Evolutionary conservation across 2,113 vertebrate genomes (phyloP), one percentile per base, ranked within the genome.

Genomic region (Equus quagga): DNA sequence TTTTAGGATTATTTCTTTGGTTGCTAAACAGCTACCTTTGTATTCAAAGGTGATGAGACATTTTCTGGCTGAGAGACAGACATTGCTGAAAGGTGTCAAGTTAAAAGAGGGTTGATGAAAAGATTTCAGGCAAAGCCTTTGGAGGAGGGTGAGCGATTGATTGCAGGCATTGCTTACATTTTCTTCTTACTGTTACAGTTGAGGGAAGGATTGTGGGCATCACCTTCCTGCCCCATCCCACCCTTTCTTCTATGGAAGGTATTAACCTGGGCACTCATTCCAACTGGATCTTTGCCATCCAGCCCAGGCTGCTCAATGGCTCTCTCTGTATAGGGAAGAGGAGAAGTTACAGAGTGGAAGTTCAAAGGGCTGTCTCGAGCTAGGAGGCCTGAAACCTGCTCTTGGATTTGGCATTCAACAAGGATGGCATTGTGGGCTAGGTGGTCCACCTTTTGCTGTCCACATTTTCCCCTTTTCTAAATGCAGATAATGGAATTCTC

Each of bases 11-110:
- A 96, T 94, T 97, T 95, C 96, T 98, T 95, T 91, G 95, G 92
- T 97, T 94, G 92, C 56, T 85, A 96, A 98, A 98, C 96, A 90
- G 95, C 97, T 98, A 97, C 97, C 97, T 98, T 97, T 97, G 98
- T 97, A 94, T 98, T 97, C 95, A 94, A 93, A 97, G 97, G 97
- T 91, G 97, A 96, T 97, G 97, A 98, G 97, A 96, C 91, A 58
- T 96, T 96, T 98, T 95, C 97, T 98, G 97, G 95, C 97, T 69
- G 69, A 75, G 95, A 96, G 97, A 97, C 97, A 96, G 94, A 33
- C 79, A 69, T 70, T 78, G 18, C 81, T 79, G 91, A 85, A 89
- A 97, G 94, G 97, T 98, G 97, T 98, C 96, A 89, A 89, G 97
- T 98, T 98, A 73, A 98, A 98, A 98, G 97, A 94, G 51, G 60